Conservation (phyloP, 1,140 invertebrate species). For the Xylocopa sonorina region DNA sequence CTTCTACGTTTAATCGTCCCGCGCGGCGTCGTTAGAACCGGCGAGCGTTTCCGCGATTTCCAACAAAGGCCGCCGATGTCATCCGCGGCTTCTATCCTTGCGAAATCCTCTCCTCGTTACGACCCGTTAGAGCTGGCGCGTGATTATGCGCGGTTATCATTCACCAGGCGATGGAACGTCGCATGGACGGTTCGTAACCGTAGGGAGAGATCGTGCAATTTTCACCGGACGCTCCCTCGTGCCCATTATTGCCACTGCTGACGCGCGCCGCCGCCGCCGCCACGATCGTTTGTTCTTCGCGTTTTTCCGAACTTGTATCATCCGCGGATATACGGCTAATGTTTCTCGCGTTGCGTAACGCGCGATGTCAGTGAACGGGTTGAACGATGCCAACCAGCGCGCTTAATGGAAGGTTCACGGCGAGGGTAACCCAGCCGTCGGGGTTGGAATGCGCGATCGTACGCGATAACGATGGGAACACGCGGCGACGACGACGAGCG, state of each 20-base stretch:
- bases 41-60: slow-evolving; percentile 22
- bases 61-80: background rate
- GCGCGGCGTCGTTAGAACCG: background rate
- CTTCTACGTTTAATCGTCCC: background rate
- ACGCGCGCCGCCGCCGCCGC: background rate
- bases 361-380: background rate
- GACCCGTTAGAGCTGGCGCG: background rate
- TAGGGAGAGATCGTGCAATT: slow-evolving; percentile 22
- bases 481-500: no score
- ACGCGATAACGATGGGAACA: no score
- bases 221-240: slow-evolving; percentile 47
- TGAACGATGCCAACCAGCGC: background rate
- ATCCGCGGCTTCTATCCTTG: background rate
- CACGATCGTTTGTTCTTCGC: slow-evolving; percentile 8
- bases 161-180: slow-evolving; percentile 25
- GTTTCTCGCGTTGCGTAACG: background rate
- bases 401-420: background rate
- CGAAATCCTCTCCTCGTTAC: slow-evolving; percentile 22
- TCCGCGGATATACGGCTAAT: slow-evolving; percentile 13
- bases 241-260: slow-evolving; percentile 23
- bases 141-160: slow-evolving; percentile 27
- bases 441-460: no score
- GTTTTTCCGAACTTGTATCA: slow-evolving; percentile 51
- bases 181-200: slow-evolving; percentile 6
- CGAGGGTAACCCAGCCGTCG: background rate